Evolutionary conservation across 2,113 vertebrate species (phyloP), one percentile per base, ranked within the genome.

Genomic region (Corythornis madagascariensis): DNA sequence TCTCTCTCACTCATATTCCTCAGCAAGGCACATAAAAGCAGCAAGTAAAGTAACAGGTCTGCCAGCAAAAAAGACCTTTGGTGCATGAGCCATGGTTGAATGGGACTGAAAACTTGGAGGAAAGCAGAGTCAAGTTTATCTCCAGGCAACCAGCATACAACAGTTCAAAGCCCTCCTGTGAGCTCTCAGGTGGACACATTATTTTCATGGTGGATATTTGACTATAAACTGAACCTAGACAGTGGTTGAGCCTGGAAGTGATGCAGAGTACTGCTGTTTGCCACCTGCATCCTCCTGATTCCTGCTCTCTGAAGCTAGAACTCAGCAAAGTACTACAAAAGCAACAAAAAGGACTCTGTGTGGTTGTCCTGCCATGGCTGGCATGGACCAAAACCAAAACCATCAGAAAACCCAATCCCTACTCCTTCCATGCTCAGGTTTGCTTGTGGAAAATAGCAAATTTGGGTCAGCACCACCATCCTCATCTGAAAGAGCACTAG

Each of bases 361-460:
- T 50, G 17, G 47, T 24, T 47, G 31, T 55, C 50, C 50, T 73
- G 9, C 31, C 24, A 15, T 15, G 31, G 57, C n/a, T 94, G 55
- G 11, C 57, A 78, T 90, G 42, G 53, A 61, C 19, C 1, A 2
- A 75, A 76, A 65, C 1, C 1, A 0, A 75, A 76, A 65, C 1
- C 1, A 0, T 15, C 13, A 82, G 50, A 80, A 81, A 69, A 3
- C 1, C 7, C 42, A 72, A 8, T 4, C 1, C 11, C 11, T 42
- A 31, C 42, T 33, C 50, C 17, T 29, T 65, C 50, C 45, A 47
- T 45, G 38, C 57, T 42, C 42, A 79, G 11, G 45, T 89, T 13
- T 89, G 14, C 45, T 70, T 75, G 42, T 59, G 63, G n/a, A 55
- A 84, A 72, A 76, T 24, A 11, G 3, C 12, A 65, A 28, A n/a